These are phyloP conservation scores for Tipula helvola DNA, from an alignment of 2,888 invertebrate genomes.

Conservation along the genomic window DNA sequence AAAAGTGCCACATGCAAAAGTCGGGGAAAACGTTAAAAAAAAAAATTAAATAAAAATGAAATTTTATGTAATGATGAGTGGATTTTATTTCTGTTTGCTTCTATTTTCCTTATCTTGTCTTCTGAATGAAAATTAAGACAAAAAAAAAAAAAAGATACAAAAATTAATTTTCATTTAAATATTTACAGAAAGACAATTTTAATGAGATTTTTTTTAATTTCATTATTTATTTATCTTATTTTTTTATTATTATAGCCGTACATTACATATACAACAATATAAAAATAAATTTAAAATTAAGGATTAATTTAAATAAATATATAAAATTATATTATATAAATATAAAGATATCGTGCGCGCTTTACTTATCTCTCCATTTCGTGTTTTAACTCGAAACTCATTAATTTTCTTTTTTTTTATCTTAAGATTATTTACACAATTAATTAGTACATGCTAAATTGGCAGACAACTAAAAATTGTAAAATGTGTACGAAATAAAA, in stretches of 20 bases:
- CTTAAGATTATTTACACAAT: background rate
- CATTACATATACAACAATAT: background rate
- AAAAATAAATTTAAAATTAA: background rate
- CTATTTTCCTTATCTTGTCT: background rate
- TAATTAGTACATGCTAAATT: background rate
- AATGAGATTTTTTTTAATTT: background rate
- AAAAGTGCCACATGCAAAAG: background rate
- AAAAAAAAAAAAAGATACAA: background rate
- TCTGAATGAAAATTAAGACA: background rate
- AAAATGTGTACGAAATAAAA: background rate
- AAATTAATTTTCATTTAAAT: background rate
- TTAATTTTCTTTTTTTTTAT: background rate
- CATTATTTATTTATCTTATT: background rate
- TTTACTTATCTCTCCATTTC: background rate
- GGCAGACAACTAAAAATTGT: background rate
- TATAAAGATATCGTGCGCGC: background rate
- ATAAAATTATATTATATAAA: background rate
- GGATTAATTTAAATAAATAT: background rate
- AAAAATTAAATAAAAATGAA: background rate
- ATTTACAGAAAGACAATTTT: background rate
- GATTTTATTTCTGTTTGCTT: background rate
- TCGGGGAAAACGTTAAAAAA: background rate
- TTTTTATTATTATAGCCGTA: background rate
- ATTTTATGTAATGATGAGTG: background rate
- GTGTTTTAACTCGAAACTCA: background rate